Conservation (phyloP, 2,797 vertebrate species). For the Uromys caudimaculatus region DNA sequence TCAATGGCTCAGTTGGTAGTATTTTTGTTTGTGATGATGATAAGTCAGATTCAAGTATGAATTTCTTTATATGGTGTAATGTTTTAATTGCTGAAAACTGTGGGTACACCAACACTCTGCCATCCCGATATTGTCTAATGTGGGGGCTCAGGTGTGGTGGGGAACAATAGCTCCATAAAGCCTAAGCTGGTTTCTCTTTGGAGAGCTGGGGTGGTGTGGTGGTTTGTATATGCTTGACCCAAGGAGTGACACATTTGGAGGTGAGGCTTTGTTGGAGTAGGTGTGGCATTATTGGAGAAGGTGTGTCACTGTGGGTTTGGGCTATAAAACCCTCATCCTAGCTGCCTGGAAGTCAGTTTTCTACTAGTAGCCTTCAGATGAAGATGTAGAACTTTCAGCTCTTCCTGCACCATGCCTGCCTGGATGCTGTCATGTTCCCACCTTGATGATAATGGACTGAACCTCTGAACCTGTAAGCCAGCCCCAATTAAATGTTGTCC, state of each 20-base stretch:
- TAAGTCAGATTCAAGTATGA: background rate
- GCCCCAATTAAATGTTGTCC: background rate
- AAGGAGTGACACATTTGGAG: background rate
- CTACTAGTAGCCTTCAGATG: background rate
- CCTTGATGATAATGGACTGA: background rate
- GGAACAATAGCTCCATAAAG: background rate
- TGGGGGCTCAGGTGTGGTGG: rapidly evolving
- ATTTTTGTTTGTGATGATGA: conserved; percentile 51
- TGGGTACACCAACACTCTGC: background rate
- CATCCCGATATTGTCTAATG: background rate
- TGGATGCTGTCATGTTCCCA: background rate
- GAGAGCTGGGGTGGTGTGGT: background rate
- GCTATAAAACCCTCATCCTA: background rate
- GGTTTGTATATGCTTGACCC: background rate
- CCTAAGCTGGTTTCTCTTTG: background rate
- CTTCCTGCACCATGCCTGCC: background rate
- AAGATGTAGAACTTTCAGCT: background rate
- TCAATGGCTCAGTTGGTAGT: background rate
- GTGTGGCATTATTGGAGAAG: no score
- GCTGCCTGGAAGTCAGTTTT: background rate
- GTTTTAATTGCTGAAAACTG: background rate
- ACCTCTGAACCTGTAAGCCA: background rate
- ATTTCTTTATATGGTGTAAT: background rate
- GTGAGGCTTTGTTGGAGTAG: background rate
- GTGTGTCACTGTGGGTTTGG: background rate